phyloP scores from a whole-genome alignment of 1,140 invertebrate species.

The Aphaenogaster ashmeadi region DNA sequence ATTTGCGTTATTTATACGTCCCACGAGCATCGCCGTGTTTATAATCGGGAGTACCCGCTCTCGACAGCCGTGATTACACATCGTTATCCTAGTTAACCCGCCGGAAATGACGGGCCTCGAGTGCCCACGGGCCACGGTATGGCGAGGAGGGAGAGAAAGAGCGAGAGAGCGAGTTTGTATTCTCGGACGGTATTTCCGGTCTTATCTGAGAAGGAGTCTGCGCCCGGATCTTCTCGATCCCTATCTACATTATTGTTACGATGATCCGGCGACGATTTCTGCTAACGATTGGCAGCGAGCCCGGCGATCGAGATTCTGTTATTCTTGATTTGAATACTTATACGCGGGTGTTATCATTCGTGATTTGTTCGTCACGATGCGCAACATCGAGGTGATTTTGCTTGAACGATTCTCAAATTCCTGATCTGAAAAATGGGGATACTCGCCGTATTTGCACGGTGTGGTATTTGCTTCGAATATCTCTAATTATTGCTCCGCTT shows the following conservation, averaged over 20 bases:
- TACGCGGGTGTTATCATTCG: too few species aligned
- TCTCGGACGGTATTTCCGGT: constrained; percentile 56
- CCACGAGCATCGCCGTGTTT: constrained; percentile 81
- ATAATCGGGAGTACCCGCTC: constrained; percentile 81
- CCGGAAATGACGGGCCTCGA: constrained; percentile 80
- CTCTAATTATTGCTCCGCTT: constrained; percentile 25
- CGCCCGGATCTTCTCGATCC: constrained; percentile 21
- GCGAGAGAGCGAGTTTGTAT: constrained; percentile 43
- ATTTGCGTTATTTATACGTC: constrained; percentile 86
- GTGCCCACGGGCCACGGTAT: constrained; percentile 58
- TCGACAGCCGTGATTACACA: constrained; percentile 83
- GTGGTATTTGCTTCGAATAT: constrained; percentile 7
- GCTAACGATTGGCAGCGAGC: constrained; percentile 8
- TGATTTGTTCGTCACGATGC: constrained; percentile 13
- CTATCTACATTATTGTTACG: constrained; percentile 16
- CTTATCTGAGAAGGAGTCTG: constrained; percentile 37
- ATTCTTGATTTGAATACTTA: background rate
- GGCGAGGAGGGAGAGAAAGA: constrained; percentile 8
- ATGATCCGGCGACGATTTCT: background rate
- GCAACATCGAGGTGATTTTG: background rate
- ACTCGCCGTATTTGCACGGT: background rate
- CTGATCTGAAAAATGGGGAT: background rate
- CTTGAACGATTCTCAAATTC: background rate
- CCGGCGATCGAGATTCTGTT: background rate
- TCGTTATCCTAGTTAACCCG: constrained; percentile 84